Evolutionary conservation across 2,797 vertebrate species (phyloP), one percentile per base, ranked within the genome.

Genomic region (Peromyscus attwateri): DNA sequence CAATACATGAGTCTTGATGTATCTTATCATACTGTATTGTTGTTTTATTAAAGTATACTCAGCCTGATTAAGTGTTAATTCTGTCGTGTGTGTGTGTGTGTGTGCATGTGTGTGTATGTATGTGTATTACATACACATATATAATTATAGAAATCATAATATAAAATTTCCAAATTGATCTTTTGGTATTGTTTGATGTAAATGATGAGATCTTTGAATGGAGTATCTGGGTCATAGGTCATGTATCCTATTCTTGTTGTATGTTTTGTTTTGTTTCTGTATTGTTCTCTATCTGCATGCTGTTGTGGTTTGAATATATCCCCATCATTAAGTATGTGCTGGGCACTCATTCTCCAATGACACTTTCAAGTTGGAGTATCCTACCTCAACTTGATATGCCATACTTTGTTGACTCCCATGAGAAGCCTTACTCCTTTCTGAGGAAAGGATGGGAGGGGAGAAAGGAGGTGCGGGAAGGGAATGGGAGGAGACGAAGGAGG

Each of bases 31-130:
- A n/a, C 82, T 80, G 40, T 73, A 62, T 73, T 37, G 82, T 3
- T 29, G 14, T 84, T 93, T 96, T 83, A 87, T 82, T 88, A 71
- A 92, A 84, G 14, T 3, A 70, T 49, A 84, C 43, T 83, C n/a
- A 0, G n/a, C 3, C 31, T 60, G 1, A 49, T 10, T 83, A 75
- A n/a, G 25, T 49, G 3, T 68, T 80, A 70, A 57, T 31, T 70
- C 3, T 75, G 6, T 27, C 17, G 7, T 43, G 6, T 80, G 14
- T 88, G 6, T 29, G 7, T 49, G 46, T 49, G 46, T 52, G 49
- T 52, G 52, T 52, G 52, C 43, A 43, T 52, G 52, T 52, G 52
- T 52, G 52, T 52, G 52, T 52, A 49, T 49, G 49, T 49, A 12
- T 49, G 49, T 52, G 52, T 52, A 14, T 52, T 68, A 49, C 43